Evolutionary conservation across 1,140 invertebrate genomes (phyloP).

Genomic region (Paracyclopina nana): DNA sequence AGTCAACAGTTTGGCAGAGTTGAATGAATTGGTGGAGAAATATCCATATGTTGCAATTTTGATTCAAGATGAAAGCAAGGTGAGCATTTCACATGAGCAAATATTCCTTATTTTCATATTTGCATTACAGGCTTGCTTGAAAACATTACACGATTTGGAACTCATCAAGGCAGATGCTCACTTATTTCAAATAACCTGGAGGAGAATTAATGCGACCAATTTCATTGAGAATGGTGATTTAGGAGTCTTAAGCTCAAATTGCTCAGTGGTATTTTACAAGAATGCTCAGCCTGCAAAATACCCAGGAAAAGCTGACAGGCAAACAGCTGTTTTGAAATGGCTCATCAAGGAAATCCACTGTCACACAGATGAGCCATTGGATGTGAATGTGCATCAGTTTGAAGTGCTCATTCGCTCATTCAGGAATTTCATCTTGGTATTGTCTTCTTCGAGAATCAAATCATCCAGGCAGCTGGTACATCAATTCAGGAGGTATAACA

Average conservation of each 20-base stretch:
- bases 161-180: slow-evolving; percentile 8
- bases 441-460: neutral
- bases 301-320: slow-evolving; percentile 2
- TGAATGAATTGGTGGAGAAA: too few relatives aligned
- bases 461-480: neutral
- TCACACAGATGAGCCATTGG: slow-evolving; percentile 6
- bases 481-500: neutral
- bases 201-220: neutral
- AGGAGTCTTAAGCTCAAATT: neutral
- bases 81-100: too few relatives aligned
- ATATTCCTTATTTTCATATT: too few relatives aligned
- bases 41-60: too few relatives aligned
- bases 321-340: slow-evolving; percentile 9
- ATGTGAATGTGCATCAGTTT: slow-evolving; percentile 1
- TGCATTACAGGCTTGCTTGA: slow-evolving; percentile 1
- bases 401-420: slow-evolving; percentile 6
- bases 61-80: too few relatives aligned
- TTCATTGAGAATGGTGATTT: neutral
- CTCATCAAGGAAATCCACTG: slow-evolving; percentile 11
- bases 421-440: neutral
- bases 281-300: neutral
- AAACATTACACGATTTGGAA: slow-evolving; percentile 6
- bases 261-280: neutral
- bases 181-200: neutral
- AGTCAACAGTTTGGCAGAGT: too few relatives aligned